phyloP scores from a whole-genome alignment of 92 coral and sea anemone genomes.

The Actinostola sp. region DNA sequence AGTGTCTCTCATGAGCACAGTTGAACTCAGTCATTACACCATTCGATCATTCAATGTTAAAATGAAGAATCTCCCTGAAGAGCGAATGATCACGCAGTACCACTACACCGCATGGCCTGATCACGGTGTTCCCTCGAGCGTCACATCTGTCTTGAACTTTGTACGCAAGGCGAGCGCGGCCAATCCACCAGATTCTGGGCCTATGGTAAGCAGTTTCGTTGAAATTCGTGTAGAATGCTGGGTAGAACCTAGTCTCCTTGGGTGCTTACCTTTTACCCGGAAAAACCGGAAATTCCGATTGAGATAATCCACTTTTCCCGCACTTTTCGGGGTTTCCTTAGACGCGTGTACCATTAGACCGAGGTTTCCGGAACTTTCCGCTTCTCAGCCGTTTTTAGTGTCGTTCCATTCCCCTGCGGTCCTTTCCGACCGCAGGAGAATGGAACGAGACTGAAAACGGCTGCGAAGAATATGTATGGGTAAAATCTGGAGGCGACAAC shows the following conservation, averaged over 20 bases:
- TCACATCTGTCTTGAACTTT: conserved; percentile 86
- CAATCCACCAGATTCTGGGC: conserved; percentile 89
- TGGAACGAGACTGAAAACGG: no score
- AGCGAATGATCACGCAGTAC: conserved; percentile 75
- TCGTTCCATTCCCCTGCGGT: no score
- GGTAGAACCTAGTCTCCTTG: no score
- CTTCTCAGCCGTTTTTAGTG: no score
- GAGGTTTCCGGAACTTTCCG: no score
- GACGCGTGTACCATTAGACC: no score
- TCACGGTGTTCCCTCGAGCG: conserved; percentile 91
- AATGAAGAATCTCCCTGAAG: conserved; percentile 58
- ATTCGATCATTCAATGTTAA: conserved; percentile 70
- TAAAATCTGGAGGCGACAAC: neutral
- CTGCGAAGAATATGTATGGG: neutral
- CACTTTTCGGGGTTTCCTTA: no score
- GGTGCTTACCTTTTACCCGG: no score
- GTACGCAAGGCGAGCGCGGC: conserved; percentile 90
- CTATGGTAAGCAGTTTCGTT: conserved; percentile 71
- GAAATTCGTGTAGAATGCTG: no score
- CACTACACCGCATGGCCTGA: conserved; percentile 99
- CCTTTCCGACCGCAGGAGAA: no score
- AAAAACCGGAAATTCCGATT: no score
- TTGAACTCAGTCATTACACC: conserved; percentile 88
- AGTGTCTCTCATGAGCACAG: conserved; percentile 66
- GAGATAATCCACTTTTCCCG: no score